A percentile compares a stretch with the other conserved stretches of the same genome.
Evolutionary conservation across 2,113 vertebrate species (phyloP).

Genomic region (Varanus salvator): DNA sequence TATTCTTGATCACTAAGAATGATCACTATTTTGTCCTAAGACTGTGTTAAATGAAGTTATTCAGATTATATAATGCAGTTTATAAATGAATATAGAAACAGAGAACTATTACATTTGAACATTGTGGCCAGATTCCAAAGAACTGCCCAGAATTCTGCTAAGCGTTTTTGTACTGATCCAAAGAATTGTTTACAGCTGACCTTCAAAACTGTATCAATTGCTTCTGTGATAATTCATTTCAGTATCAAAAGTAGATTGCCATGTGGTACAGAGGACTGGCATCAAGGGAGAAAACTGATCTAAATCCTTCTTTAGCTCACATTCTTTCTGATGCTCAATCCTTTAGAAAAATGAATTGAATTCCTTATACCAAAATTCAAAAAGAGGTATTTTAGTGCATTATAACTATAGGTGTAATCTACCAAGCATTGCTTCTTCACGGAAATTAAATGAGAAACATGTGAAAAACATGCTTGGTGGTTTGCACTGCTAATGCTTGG

Average conservation of each 20-base stretch:
- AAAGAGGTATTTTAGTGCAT: neutral
- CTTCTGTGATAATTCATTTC: neutral
- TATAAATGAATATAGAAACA: slow-evolving; percentile 47
- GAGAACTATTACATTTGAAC: slow-evolving; percentile 12
- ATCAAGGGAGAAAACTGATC: neutral
- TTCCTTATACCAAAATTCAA: neutral
- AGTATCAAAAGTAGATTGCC: neutral
- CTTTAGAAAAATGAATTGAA: neutral
- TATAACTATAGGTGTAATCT: neutral
- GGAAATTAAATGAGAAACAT: neutral
- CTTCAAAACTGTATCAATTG: neutral
- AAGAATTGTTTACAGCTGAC: neutral
- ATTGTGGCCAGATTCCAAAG: neutral
- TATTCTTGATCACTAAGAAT: slow-evolving; percentile 20
- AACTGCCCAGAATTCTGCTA: no score
- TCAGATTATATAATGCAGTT: slow-evolving; percentile 37
- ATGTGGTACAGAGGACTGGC: neutral
- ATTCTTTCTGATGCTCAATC: neutral
- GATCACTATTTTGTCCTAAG: slow-evolving; percentile 26
- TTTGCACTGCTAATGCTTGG: neutral
- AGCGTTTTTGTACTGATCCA: neutral
- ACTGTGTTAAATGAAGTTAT: neutral
- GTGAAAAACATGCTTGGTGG: neutral
- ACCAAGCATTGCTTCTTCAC: neutral
- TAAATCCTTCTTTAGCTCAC: neutral